phyloP scores from a whole-genome alignment of 2,797 vertebrate genomes.

The Acipenser oxyrinchus region DNA sequence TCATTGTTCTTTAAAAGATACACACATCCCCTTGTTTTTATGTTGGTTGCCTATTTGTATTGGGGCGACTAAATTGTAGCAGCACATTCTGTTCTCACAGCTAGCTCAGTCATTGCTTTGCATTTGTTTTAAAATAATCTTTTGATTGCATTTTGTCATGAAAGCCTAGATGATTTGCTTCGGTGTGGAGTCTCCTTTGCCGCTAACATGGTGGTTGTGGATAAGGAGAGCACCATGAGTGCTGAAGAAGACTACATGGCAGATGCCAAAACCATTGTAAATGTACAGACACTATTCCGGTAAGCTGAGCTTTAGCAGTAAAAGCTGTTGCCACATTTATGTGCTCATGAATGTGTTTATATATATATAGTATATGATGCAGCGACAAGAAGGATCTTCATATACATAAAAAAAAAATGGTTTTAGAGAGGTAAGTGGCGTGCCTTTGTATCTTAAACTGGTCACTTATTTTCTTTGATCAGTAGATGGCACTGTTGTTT shows the following conservation, averaged over 20 bases:
- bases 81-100: too few relatives aligned
- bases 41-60: too few relatives aligned
- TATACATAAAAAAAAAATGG: too few relatives aligned
- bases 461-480: not conserved
- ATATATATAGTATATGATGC: too few relatives aligned
- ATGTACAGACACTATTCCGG: slow-evolving; percentile 96
- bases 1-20: too few relatives aligned
- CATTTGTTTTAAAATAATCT: not conserved
- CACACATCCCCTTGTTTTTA: too few relatives aligned
- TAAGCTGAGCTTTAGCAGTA: slow-evolving; percentile 27
- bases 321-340: too few relatives aligned
- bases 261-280: slow-evolving; percentile 93
- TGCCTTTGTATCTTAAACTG: too few relatives aligned
- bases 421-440: too few relatives aligned
- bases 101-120: not conserved
- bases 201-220: slow-evolving; percentile 93
- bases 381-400: too few relatives aligned
- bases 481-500: not conserved
- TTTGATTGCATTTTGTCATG: slow-evolving; percentile 31
- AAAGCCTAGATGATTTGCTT: slow-evolving; percentile 86
- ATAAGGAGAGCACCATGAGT: slow-evolving; percentile 97
- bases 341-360: too few relatives aligned
- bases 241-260: slow-evolving; percentile 97
- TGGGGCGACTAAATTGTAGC: too few relatives aligned
- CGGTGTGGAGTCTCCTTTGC: slow-evolving; percentile 92